A percentile compares a stretch with the other conserved stretches of the same genome.
phyloP scores from a whole-genome alignment of 2,888 invertebrate genomes.

The Chymomyza procnemis region DNA sequence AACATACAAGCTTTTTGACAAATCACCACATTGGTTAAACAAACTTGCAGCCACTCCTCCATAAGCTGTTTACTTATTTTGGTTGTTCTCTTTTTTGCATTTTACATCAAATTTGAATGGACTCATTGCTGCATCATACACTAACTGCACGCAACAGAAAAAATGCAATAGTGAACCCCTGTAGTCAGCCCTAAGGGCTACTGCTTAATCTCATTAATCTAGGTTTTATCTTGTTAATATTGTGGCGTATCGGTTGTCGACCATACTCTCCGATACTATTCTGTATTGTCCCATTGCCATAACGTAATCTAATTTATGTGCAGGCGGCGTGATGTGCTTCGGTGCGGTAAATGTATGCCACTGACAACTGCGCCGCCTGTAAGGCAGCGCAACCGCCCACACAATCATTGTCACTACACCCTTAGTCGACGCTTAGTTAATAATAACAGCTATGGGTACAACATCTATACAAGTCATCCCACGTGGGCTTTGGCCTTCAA shows the following conservation, averaged over 20 bases:
- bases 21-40: conserved; percentile 48
- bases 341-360: conserved; percentile 47
- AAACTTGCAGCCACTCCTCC: conserved; percentile 34
- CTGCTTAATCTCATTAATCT: conserved; percentile 64
- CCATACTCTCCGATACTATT: not conserved
- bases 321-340: conserved; percentile 27
- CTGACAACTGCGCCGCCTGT: conserved; percentile 21
- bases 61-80: not conserved
- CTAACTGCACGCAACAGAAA: conserved; percentile 11
- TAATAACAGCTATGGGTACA: conserved; percentile 6
- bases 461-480: not conserved
- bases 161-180: conserved; percentile 30
- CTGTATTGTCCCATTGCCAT: conserved; percentile 7
- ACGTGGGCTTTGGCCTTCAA: not conserved
- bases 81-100: not conserved
- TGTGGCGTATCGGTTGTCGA: conserved; percentile 3
- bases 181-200: conserved; percentile 39
- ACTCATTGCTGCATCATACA: not conserved
- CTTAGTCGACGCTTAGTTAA: conserved; percentile 20
- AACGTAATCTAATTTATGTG: conserved; percentile 66
- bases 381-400: conserved; percentile 21
- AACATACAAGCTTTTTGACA: conserved; percentile 15
- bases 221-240: conserved; percentile 63
- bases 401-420: conserved; percentile 40
- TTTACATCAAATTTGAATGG: not conserved